Base-by-base conservation (phyloP, 2,797 vertebrate genomes). In the Rhynchotus rufescens region DNA sequence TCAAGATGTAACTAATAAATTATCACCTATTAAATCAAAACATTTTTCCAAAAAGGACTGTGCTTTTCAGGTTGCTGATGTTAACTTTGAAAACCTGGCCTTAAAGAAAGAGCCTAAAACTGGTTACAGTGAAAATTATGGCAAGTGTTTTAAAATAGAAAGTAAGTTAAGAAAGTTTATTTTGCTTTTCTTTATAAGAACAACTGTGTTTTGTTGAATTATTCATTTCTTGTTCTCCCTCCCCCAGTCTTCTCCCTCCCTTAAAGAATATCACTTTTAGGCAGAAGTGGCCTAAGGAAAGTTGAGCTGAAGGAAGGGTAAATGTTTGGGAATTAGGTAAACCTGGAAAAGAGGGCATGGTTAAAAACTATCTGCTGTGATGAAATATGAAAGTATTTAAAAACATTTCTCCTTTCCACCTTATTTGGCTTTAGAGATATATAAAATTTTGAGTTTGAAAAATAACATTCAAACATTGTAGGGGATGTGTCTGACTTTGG, bases 1-100 rank as follows among this genome's bases (percentile, higher is more conserved):
- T 86, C 26, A 86, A 82, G 68, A 80, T 84, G 54, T 23, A 71
- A 26, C 77, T 65, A 84, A 80, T 84, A 74, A 92, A 82, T 79
- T 74, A 17, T 19, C 13, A 76, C 40, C 47, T 83, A 72, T 45
- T 68, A 75, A 77, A 79, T 88, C 8, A 65, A 57, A 86, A 52
- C 8, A 9, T 5, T 54, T 69, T 86, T 84, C 65, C 3, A 47
- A 62, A 91, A 79, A 76, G 22, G 19, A 60, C 16, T 42, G 15
- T 86, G 36, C 12, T 71, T 69, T 84, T 75, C 38, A 65, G 26
- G 15, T 56, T 77, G 32, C 17, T 84, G 7, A 54, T 74, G 72
- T 7, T 82, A 57, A 59, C 30, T 86, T 86, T 72, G 69, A 71
- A 67, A 92, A 74, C 25, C 52, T 88, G 4, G 4, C 12, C 2